A percentile compares a stretch with the other conserved stretches of the same genome.
These are phyloP conservation scores for Aselliscus stoliczkanus DNA, from an alignment of 2,797 vertebrate genomes.

Conservation along the genomic window DNA sequence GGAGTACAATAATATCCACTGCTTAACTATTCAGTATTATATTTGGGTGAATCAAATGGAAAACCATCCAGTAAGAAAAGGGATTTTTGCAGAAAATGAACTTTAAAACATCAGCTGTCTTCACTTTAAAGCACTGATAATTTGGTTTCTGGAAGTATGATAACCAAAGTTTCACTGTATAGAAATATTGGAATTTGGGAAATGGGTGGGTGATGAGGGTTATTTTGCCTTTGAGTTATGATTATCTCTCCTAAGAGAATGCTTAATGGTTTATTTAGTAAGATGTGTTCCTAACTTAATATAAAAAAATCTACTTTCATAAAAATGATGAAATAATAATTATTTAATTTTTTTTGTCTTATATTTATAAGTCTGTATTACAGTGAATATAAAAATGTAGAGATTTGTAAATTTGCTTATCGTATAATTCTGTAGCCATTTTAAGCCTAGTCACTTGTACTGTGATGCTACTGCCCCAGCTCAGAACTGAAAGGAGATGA, in stretches of 20 bases:
- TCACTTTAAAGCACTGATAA: background rate
- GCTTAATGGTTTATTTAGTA: conserved; percentile 33
- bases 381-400: background rate
- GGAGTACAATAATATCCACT: background rate
- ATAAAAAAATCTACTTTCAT: background rate
- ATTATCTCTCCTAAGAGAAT: conserved; percentile 7
- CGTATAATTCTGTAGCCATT: background rate
- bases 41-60: background rate
- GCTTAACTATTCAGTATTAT: background rate
- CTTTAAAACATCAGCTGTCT: background rate
- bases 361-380: background rate
- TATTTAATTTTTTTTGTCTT: conserved; percentile 20
- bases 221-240: conserved; percentile 38
- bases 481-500: background rate
- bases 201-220: background rate
- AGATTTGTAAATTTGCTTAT: background rate
- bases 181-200: conserved; percentile 42
- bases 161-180: conserved; percentile 18
- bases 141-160: background rate
- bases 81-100: background rate
- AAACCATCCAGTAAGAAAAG: background rate
- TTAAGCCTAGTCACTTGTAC: background rate
- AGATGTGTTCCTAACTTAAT: conserved; percentile 19
- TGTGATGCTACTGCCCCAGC: background rate
- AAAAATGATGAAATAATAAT: conserved; percentile 13